These are phyloP conservation scores for Dolomedes plantarius DNA, from an alignment of 2,888 invertebrate genomes.

Conservation along the genomic window DNA sequence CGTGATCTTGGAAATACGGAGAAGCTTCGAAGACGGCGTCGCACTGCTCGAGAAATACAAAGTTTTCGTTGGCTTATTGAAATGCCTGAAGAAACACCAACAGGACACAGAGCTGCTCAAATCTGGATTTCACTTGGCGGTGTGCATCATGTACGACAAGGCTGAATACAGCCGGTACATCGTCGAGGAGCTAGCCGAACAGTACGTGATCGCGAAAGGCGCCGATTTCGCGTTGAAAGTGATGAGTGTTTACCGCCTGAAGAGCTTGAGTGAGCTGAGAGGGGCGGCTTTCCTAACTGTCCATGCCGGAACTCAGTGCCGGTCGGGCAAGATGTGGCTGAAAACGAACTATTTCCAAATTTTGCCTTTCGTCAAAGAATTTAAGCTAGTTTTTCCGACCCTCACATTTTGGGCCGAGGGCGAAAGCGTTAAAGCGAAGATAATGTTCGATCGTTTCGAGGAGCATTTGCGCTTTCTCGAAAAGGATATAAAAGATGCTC, in stretches of 20 bases:
- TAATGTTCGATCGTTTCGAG: conserved; percentile 21
- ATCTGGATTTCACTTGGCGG: conserved; percentile 23
- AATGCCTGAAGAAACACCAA: conserved; percentile 15
- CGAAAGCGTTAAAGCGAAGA: background rate
- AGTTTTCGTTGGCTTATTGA: conserved; percentile 20
- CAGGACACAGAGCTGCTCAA: conserved; percentile 15
- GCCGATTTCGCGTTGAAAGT: conserved; percentile 2
- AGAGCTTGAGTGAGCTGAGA: background rate
- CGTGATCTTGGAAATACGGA: conserved; percentile 26
- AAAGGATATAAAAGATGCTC: background rate
- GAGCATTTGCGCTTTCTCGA: background rate
- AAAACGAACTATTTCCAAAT: conserved; percentile 1
- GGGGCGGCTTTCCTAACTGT: conserved; percentile 36
- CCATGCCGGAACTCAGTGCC: conserved; percentile 12
- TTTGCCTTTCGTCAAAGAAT: background rate
- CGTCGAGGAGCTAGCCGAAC: conserved; percentile 6
- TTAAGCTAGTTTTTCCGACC: background rate
- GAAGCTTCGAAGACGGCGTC: background rate
- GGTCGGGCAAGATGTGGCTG: conserved; percentile 15
- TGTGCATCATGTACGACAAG: conserved; percentile 35
- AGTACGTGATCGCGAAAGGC: conserved; percentile 4
- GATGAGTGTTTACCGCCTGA: background rate
- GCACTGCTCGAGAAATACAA: conserved; percentile 15
- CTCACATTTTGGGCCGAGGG: conserved; percentile 17
- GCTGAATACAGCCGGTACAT: background rate